Evolutionary conservation across 2,888 invertebrate genomes (phyloP), one percentile per base, ranked within the genome.

Genomic region (Trypoxylon attenuatum): DNA sequence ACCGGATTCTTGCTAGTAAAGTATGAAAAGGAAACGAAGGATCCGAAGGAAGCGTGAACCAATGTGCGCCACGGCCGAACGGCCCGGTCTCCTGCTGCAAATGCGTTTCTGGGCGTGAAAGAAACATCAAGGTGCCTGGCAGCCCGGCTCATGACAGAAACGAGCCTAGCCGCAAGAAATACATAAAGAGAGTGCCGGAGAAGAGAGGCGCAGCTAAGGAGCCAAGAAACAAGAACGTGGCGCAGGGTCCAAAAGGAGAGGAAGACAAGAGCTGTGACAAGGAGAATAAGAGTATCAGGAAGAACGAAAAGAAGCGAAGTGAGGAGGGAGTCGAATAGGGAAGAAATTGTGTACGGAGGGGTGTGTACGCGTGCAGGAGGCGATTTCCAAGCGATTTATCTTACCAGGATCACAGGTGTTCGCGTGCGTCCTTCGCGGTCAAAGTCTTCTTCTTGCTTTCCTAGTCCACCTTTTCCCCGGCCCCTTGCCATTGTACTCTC

Each of bases 1-100:
- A 49, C 47, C 54, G 56, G 58, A 49, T 51, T 46, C 56, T 46
- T 51, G 59, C 47, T 57, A 50, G 42, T 63, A 58, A 54, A 76
- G 56, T 60, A 77, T 70, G 67, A 67, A 59, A 73, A 73, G 62
- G 66, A 59, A 62, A 59, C 64, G 72, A 49, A 41, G 66, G 29
- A 62, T 45, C 41, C 63, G 73, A 52, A 62, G 69, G 23, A 66
- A 69, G 61, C 55, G 69, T 54, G 69, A 69, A 58, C 23, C 56
- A 21, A 50, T 47, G 52, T 43, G 46, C 46, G 57, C 42, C 46
- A 15, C 46, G 54, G 56, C 54, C 22, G 66, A 66, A 58, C 45
- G 13, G 13, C 41, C 22, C 16, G n/a, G 49, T 53, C 33, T 51
- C 45, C 29, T n/a, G n/a, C n/a, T n/a, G n/a, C n/a, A n/a, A n/a